Evolutionary conservation across 2,888 invertebrate species (phyloP).

Genomic region (Mayetiola destructor): DNA sequence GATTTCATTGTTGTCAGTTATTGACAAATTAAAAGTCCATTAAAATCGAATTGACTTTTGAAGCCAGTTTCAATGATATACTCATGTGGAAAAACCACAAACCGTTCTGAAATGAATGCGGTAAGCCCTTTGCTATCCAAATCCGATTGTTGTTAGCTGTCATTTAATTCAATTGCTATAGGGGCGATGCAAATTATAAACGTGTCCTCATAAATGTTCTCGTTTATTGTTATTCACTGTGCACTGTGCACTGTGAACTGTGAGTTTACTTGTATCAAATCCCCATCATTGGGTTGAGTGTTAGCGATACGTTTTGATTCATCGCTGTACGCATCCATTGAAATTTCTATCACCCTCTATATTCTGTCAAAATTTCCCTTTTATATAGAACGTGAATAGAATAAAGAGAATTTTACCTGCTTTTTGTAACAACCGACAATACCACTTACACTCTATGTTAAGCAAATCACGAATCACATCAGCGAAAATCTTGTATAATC

Average conservation of each 20-base stretch:
- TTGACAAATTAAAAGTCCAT: conserved; percentile 11
- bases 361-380: neutral
- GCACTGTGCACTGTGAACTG: neutral
- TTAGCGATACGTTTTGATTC: neutral
- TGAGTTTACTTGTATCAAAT: neutral
- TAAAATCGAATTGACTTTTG: neutral
- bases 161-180: neutral
- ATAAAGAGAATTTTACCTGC: neutral
- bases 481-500: conserved; percentile 5
- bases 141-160: neutral
- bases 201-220: conserved; percentile 8
- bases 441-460: neutral
- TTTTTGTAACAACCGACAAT: neutral
- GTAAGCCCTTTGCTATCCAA: too few relatives aligned
- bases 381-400: too few relatives aligned
- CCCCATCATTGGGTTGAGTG: neutral
- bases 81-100: neutral
- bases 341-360: neutral
- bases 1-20: too few relatives aligned
- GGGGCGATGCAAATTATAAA: conserved; percentile 13
- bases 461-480: neutral
- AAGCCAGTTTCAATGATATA: neutral
- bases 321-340: neutral
- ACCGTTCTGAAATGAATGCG: neutral
- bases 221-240: conserved; percentile 10